Evolutionary conservation across 2,113 vertebrate genomes (phyloP), one percentile per base, ranked within the genome.

Genomic region (Pteruthius melanotis): DNA sequence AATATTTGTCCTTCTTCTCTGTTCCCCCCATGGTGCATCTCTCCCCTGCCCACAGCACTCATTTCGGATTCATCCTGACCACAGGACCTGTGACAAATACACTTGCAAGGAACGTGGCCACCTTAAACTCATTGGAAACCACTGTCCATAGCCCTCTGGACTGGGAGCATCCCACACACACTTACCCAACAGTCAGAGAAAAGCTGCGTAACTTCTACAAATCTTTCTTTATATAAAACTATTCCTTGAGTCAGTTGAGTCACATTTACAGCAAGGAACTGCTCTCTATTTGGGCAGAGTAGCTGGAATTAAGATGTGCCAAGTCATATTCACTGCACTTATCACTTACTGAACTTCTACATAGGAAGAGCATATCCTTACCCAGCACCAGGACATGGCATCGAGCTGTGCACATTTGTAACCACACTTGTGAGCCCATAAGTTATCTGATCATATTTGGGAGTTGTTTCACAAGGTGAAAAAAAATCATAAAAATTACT

Each of bases 71-170:
- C n/a, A 19, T 4, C n/a, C 44, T 60, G 33, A 30, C 33, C 24
- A 7, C 52, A 57, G 45, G 4, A 68, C 47, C 65, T 8, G 22
- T 33, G 39, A 75, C 64, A 80, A 39, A 86, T 10, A 33, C n/a
- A 14, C 35, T 28, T 21, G 18, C 30, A 40, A 71, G 26, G 59
- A 64, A 59, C 0, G 10, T 24, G 53, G 28, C 35, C 69, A 75
- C 61, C 44, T 47, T 15, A 20, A 66, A 27, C 27, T 56, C 52
- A 8, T 2, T 27, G 6, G 30, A 42, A 94, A 60, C 8, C 11
- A 56, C 27, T 22, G 28, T 4, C 70, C 33, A 13, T 0, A 26
- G 68, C 64, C 28, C 8, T 27, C 39, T 0, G 0, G 5, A 8
- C 68, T 16, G 21, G 56, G 20, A 28, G 28, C 40, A 40, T 19